Percentiles rank a stretch among this genome's conserved stretches.
These are phyloP conservation scores for Morus bassanus DNA, from an alignment of 2,797 vertebrate genomes.

Conservation along the genomic window DNA sequence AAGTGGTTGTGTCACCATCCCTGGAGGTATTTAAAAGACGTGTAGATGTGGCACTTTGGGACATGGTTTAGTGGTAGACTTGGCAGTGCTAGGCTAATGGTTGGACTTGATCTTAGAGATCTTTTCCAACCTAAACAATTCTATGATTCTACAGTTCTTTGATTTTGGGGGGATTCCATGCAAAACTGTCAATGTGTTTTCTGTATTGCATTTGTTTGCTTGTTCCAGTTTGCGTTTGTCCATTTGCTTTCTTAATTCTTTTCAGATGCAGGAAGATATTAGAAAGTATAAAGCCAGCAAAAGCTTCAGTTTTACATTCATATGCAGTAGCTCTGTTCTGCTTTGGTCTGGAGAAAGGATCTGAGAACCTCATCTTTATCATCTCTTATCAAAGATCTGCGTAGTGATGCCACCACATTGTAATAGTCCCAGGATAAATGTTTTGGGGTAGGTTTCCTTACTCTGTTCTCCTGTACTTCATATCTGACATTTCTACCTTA, in stretches of 20 bases:
- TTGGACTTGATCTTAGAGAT: too few species aligned
- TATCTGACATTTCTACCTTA: background rate
- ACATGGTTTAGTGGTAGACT: too few species aligned
- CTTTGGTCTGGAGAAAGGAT: background rate
- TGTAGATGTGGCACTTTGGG: too few species aligned
- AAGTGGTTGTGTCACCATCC: too few species aligned
- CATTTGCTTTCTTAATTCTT: background rate
- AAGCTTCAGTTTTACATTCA: background rate
- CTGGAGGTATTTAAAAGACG: too few species aligned
- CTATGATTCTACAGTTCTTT: too few species aligned
- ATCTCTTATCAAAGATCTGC: background rate
- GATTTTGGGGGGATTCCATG: background rate
- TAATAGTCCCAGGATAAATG: background rate
- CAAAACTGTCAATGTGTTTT: background rate
- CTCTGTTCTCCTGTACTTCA: background rate
- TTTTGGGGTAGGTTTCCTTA: background rate
- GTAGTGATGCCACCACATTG: background rate
- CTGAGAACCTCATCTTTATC: background rate
- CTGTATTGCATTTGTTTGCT: background rate
- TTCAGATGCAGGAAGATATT: background rate
- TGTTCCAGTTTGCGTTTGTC: background rate
- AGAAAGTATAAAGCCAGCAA: background rate
- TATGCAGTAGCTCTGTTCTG: background rate
- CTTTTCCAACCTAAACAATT: too few species aligned
- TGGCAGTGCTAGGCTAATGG: too few species aligned